A percentile compares a stretch with the other conserved stretches of the same genome.
Evolutionary conservation across 2,113 vertebrate species (phyloP).

Genomic region (Bubo blakistoni): DNA sequence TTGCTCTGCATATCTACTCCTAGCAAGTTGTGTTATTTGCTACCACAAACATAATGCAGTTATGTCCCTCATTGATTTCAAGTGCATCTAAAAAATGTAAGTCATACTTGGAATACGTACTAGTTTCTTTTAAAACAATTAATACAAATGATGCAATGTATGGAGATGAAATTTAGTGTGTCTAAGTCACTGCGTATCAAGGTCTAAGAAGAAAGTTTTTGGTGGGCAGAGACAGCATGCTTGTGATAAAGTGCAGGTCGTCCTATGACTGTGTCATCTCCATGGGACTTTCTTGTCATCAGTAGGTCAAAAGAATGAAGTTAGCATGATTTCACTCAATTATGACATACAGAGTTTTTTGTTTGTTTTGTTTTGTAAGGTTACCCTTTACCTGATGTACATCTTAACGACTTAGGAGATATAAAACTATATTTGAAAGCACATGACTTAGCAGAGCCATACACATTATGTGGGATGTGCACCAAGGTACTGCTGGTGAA

Average conservation of each 20-base stretch:
- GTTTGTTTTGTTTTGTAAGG: not conserved
- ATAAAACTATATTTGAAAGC: not conserved
- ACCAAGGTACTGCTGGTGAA: not conserved
- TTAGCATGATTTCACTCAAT: not conserved
- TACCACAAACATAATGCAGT: not conserved
- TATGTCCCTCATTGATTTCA: not conserved
- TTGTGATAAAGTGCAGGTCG: not conserved
- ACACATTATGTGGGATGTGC: not conserved
- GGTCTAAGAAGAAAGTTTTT: not conserved
- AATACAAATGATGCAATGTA: not conserved
- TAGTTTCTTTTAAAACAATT: not conserved
- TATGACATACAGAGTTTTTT: fast-evolving
- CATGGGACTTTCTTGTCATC: not conserved
- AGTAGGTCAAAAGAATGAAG: not conserved
- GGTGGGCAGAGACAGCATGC: not conserved
- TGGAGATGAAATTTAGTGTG: not conserved
- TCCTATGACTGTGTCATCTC: not conserved
- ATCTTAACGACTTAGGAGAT: not conserved
- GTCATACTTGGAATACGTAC: fast-evolving
- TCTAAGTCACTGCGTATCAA: not conserved
- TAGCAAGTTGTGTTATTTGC: not conserved
- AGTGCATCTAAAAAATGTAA: not conserved
- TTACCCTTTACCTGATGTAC: not conserved
- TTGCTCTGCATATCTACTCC: not conserved
- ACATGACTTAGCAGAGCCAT: not conserved